Percentiles rank a stretch among this genome's conserved stretches.
phyloP scores from a whole-genome alignment of 1,140 invertebrate genomes.

The Anastrepha obliqua region DNA sequence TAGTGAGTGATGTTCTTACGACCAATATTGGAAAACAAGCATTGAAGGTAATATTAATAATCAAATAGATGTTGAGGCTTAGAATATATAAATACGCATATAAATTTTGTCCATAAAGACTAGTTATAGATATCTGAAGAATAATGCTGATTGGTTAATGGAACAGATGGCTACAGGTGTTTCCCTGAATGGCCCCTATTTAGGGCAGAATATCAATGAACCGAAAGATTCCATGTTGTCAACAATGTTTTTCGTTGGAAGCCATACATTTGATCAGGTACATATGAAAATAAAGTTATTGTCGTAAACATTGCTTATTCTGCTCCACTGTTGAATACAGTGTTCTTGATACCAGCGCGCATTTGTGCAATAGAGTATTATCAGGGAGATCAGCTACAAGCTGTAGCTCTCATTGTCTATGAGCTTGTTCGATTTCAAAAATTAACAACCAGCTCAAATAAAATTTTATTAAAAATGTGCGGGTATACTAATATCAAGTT shows the following conservation, averaged over 20 bases:
- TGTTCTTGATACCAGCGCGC: no score
- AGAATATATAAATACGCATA: neutral
- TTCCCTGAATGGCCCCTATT: constrained; percentile 67
- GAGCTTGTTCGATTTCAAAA: no score
- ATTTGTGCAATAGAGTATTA: no score
- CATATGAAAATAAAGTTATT: constrained; percentile 15
- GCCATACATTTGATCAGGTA: constrained; percentile 83
- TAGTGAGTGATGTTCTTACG: constrained; percentile 76
- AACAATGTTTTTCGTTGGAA: constrained; percentile 86
- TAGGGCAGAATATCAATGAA: constrained; percentile 75
- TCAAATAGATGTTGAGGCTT: neutral
- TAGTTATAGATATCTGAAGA: constrained; percentile 81
- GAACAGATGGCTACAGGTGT: constrained; percentile 76
- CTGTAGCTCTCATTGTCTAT: no score
- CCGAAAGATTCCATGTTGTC: constrained; percentile 79
- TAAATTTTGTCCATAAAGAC: constrained; percentile 69
- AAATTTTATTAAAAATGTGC: no score
- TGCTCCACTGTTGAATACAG: neutral
- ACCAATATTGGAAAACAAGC: constrained; percentile 76
- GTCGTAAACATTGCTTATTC: no score
- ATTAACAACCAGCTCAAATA: no score
- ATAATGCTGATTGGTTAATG: constrained; percentile 81
- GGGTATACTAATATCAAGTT: no score
- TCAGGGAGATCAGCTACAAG: no score
- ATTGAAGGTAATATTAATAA: constrained; percentile 74